Evolutionary conservation across 2,797 vertebrate genomes (phyloP), one percentile per base, ranked within the genome.

Genomic region (Coluber constrictor): DNA sequence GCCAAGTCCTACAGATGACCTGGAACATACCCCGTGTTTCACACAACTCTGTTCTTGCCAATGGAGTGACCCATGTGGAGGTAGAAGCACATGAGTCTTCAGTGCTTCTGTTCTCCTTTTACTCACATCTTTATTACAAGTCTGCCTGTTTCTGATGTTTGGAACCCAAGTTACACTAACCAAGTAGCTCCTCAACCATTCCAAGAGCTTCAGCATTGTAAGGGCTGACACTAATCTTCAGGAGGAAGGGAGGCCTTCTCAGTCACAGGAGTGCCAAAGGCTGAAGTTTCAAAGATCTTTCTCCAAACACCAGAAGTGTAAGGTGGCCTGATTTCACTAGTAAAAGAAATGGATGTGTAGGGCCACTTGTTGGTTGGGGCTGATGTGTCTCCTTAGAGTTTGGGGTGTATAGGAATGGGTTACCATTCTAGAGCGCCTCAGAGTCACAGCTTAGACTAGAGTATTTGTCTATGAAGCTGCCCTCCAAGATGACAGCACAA

Each of bases 101-200:
- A 57, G 27, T 20, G 9, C 54, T n/a, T 56, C 95, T 93, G 87
- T 90, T 95, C 92, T 23, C 0, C 93, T 96, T 93, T 94, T 90
- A 93, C 90, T 25, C 92, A 93, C 86, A 61, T 92, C 6, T 93
- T 5, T 9, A 60, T 92, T 94, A 95, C 60, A 61, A 74, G 66
- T 92, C 94, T 57, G 83, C 93, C 32, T 86, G 93, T 95, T 91
- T 96, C 93, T 95, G 56, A 27, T 11, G 57, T 93, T 93, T 59
- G 55, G 87, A 1, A 66, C 27, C 70, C 8, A 32, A n/a, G 8
- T 63, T 61, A 12, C 13, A 23, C 47, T 63, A 32, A 20, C 54
- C 23, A 92, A 89, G 70, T 27, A 88, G 54, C 54, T 89, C 18
- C 93, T 86, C 89, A 93, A 91, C 79, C 91, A 54, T 83, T 94